Evolutionary conservation across 2,888 invertebrate species (phyloP), one percentile per base, ranked within the genome.

Genomic region (Drosophila quinaria): DNA sequence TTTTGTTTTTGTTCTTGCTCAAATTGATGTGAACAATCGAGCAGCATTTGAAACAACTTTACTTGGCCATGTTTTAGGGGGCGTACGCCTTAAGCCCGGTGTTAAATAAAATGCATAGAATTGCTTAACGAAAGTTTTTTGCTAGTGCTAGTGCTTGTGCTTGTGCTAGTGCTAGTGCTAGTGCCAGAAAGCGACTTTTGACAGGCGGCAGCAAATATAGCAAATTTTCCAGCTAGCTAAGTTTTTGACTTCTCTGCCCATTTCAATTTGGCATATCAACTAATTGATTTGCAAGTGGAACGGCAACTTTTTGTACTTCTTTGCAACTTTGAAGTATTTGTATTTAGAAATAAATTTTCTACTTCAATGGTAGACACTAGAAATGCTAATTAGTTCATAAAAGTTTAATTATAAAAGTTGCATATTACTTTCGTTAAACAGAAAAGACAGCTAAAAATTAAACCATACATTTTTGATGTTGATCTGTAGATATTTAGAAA

Each of bases 261-360:
- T 47, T 47, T 58, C 47, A 15, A 37, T 58, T 58, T 58, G 62
- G 79, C 79, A 86, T 71, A 81, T 87, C 74, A 81, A 70, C 84
- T 83, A 83, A 83, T 81, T 83, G 87, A 83, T 87, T 87, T 79
- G 67, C 79, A 61, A 78, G 73, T 80, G 72, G 70, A 83, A 63
- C 62, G 49, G 6, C 39, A 62, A 68, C 50, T 67, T 60, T 49
- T 29, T 15, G 15, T 49, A 29, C 37, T 42, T 46, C 19, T 55
- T 67, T 41, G 15, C 2, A 63, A 61, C 22, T 50, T 59, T 42
- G n/a, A 29, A 35, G 42, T 29, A 17, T 39, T 44, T 17, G 10
- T 35, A 54, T 58, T 61, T 52, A 22, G 44, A 61, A 44, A 37
- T 17, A 52, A 52, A 46, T 35, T 52, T 35, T 19, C 15, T 51